Evolutionary conservation across 2,888 invertebrate species (phyloP).

Genomic region (Cyclophora punctaria): DNA sequence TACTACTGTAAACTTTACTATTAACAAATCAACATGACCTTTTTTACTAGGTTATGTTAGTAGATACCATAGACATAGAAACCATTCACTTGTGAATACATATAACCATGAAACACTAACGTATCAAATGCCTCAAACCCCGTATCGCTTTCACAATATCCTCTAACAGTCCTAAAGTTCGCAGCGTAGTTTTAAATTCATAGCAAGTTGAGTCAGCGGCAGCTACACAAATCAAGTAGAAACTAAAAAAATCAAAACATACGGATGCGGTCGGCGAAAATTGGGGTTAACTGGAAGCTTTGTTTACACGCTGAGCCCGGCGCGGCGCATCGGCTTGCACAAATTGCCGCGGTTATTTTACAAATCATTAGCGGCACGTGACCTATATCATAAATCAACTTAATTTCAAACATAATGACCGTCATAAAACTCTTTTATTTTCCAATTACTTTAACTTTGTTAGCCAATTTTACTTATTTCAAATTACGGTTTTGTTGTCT

Average conservation of each 20-base stretch:
- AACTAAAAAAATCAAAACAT: slow-evolving; percentile 41
- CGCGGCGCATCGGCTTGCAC: slow-evolving; percentile 34
- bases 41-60: too few relatives aligned
- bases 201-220: slow-evolving; percentile 31
- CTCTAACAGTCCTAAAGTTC: background rate
- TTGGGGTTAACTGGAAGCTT: slow-evolving; percentile 50
- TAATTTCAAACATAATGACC: slow-evolving; percentile 7
- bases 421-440: too few relatives aligned
- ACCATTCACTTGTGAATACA: too few relatives aligned
- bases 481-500: too few relatives aligned
- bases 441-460: too few relatives aligned
- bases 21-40: too few relatives aligned
- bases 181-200: slow-evolving; percentile 22
- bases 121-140: too few relatives aligned
- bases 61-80: too few relatives aligned
- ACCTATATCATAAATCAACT: slow-evolving; percentile 7
- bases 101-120: too few relatives aligned
- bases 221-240: slow-evolving; percentile 46
- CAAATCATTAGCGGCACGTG: slow-evolving; percentile 26
- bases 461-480: too few relatives aligned
- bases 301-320: slow-evolving; percentile 46
- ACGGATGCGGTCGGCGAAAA: slow-evolving; percentile 38
- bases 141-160: too few relatives aligned
- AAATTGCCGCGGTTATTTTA: slow-evolving; percentile 39
- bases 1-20: too few relatives aligned